phyloP scores from a whole-genome alignment of 1,140 invertebrate genomes.

The Zaprionus capensis region DNA sequence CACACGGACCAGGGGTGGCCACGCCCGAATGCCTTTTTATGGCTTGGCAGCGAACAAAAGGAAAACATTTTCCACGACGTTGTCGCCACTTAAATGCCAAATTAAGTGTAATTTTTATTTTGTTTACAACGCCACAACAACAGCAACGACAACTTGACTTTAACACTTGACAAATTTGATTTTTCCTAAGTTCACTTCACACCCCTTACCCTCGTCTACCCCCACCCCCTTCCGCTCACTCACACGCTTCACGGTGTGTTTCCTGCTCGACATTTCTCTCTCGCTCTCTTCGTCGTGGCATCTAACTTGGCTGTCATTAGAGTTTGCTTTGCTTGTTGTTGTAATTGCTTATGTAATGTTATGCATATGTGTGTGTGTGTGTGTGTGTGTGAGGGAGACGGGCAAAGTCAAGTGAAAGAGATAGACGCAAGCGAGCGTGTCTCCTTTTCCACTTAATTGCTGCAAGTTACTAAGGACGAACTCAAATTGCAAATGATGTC shows the following conservation, averaged over 20 bases:
- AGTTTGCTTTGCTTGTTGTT: constrained; percentile 41
- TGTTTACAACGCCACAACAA: constrained; percentile 60
- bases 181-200: constrained; percentile 52
- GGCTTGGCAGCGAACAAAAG: constrained; percentile 35
- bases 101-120: constrained; percentile 83
- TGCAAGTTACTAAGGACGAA: constrained; percentile 48
- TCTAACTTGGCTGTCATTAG: constrained; percentile 53
- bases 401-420: background rate
- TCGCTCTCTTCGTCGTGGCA: background rate
- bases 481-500: constrained; percentile 23
- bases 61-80: constrained; percentile 43
- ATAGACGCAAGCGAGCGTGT: constrained; percentile 23
- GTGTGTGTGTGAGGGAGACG: constrained; percentile 7
- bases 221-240: background rate
- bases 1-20: background rate
- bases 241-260: background rate
- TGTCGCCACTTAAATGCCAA: constrained; percentile 78
- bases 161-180: constrained; percentile 75
- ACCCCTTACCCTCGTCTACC: background rate
- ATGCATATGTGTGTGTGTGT: constrained; percentile 42
- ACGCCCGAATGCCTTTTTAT: constrained; percentile 58
- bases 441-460: constrained; percentile 51
- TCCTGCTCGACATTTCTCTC: background rate
- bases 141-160: constrained; percentile 24
- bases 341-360: constrained; percentile 66